Percentiles rank a stretch among this genome's conserved stretches.
These are phyloP conservation scores for Trematocara variabile DNA, from an alignment of 2,113 vertebrate genomes.

Conservation along the genomic window DNA sequence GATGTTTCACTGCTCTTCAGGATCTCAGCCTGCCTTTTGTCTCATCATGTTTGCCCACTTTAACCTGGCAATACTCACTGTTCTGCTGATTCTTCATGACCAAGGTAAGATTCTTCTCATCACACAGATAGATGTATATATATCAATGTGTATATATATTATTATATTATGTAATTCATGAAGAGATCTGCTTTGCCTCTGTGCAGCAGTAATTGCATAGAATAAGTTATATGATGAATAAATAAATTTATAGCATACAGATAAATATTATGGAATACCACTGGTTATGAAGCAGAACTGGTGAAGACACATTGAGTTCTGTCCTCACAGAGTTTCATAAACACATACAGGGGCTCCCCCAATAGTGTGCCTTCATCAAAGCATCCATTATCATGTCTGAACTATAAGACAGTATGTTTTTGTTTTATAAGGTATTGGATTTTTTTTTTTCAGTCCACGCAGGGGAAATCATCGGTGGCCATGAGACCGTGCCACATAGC, in stretches of 20 bases:
- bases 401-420: background rate
- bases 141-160: background rate
- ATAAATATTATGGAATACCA: background rate
- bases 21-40: background rate
- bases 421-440: background rate
- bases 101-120: constrained; percentile 32
- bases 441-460: background rate
- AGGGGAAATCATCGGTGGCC: constrained; percentile 32
- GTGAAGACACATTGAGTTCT: background rate
- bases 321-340: background rate
- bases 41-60: constrained; percentile 22
- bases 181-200: background rate
- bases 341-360: background rate
- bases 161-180: background rate
- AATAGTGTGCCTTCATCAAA: background rate
- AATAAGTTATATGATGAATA: background rate
- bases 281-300: background rate
- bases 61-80: background rate
- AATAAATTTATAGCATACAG: background rate
- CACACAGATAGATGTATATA: background rate
- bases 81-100: background rate
- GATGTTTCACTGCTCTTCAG: background rate
- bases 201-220: background rate
- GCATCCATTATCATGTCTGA: background rate
- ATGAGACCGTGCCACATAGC: constrained; percentile 7